Conservation (phyloP, 2,797 vertebrate genomes). For the Pogonophryne albipinna region DNA sequence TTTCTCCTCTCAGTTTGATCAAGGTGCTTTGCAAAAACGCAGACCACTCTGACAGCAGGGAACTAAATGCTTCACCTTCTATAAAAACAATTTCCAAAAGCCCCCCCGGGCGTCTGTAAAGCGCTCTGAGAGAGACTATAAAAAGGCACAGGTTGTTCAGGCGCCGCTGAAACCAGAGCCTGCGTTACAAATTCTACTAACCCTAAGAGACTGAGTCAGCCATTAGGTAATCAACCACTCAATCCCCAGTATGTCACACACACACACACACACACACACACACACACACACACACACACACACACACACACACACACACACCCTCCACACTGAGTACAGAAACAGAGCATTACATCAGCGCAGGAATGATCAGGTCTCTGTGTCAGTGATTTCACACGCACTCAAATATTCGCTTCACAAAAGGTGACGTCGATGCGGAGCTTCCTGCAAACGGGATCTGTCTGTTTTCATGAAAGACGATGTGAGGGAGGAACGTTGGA, state of each 20-base stretch:
- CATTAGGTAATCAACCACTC: constrained; percentile 69
- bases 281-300: neutral
- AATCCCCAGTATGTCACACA: constrained; percentile 33
- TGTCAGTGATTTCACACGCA: constrained; percentile 76
- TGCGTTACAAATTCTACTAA: constrained; percentile 57
- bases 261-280: constrained; percentile 24
- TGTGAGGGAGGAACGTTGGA: constrained; percentile 14
- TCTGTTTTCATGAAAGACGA: constrained; percentile 50
- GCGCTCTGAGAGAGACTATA: constrained; percentile 25
- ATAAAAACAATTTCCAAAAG: too few species aligned
- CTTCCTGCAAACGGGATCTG: constrained; percentile 52
- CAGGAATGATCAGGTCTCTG: constrained; percentile 73
- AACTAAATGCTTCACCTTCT: too few species aligned
- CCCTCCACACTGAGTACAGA: constrained; percentile 64
- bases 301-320: neutral
- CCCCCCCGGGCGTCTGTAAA: too few species aligned
- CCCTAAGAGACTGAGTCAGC: constrained; percentile 71
- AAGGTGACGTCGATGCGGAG: constrained; percentile 53
- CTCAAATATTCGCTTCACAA: constrained; percentile 78
- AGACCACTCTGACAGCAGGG: too few species aligned
- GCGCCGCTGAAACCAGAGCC: constrained; percentile 77
- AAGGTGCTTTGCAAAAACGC: too few species aligned
- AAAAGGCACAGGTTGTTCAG: constrained; percentile 71
- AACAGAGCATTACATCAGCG: constrained; percentile 78
- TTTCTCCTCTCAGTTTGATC: too few species aligned